phyloP scores from a whole-genome alignment of 2,113 vertebrate species.

The Patagioenas fasciata region DNA sequence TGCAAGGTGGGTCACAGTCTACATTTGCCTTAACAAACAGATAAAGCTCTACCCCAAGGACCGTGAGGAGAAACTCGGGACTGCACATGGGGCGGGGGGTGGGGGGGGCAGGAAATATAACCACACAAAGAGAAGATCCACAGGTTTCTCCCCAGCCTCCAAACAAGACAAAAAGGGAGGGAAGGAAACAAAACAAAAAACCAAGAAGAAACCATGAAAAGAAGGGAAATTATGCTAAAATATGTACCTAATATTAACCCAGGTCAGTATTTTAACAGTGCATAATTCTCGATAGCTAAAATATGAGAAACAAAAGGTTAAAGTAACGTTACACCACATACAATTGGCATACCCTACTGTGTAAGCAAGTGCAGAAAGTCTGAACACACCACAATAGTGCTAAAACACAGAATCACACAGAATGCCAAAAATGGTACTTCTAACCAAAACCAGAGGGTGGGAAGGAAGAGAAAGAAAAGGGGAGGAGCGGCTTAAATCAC shows the following conservation, averaged over 20 bases:
- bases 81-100: background rate
- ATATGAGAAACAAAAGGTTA: constrained; percentile 70
- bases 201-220: constrained; percentile 21
- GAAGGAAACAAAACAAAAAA: background rate
- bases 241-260: constrained; percentile 78
- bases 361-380: constrained; percentile 83
- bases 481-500: constrained; percentile 74
- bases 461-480: constrained; percentile 64
- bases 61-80: constrained; percentile 57
- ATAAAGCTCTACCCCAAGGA: constrained; percentile 71
- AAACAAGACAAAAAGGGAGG: constrained; percentile 52
- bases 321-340: constrained; percentile 76
- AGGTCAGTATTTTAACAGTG: constrained; percentile 80
- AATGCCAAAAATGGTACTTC: constrained; percentile 77
- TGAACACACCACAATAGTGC: constrained; percentile 85
- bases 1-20: constrained; percentile 73
- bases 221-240: constrained; percentile 79
- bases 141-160: constrained; percentile 72
- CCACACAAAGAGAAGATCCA: constrained; percentile 65
- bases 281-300: constrained; percentile 78
- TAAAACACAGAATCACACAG: constrained; percentile 80
- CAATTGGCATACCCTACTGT: constrained; percentile 80
- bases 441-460: constrained; percentile 71
- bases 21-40: constrained; percentile 72
- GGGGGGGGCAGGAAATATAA: background rate